phyloP scores from a whole-genome alignment of 2,797 vertebrate genomes.

The Austrolebias charrua region DNA sequence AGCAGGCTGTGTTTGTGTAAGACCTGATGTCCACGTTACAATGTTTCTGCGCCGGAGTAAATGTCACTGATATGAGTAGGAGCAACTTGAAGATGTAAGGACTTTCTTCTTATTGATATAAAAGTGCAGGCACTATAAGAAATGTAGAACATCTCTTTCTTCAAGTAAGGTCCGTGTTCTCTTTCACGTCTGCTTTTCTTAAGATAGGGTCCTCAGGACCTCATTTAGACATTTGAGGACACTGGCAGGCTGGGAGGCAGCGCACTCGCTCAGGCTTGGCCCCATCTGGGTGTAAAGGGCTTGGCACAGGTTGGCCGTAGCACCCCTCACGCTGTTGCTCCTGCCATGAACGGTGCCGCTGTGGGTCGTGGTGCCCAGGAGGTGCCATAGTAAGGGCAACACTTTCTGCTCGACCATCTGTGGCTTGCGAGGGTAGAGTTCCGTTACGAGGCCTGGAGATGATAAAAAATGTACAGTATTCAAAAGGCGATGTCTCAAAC shows the following conservation, averaged over 20 bases:
- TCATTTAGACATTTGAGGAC: slow-evolving; percentile 84
- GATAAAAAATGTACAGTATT: not conserved
- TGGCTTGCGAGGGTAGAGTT: slow-evolving; percentile 88
- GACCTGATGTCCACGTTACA: slow-evolving; percentile 67
- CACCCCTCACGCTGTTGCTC: slow-evolving; percentile 80
- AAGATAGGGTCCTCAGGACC: slow-evolving; percentile 74
- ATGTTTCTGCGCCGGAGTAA: slow-evolving; percentile 57
- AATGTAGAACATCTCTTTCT: slow-evolving; percentile 67
- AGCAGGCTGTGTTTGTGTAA: slow-evolving; percentile 64
- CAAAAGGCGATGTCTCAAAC: not conserved
- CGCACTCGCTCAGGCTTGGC: slow-evolving; percentile 73
- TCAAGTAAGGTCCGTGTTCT: slow-evolving; percentile 71
- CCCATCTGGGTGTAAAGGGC: slow-evolving; percentile 88
- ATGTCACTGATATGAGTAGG: slow-evolving; percentile 64
- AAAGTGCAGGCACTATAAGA: slow-evolving; percentile 82
- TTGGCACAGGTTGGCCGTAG: slow-evolving; percentile 82
- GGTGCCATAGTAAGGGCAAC: slow-evolving; percentile 89
- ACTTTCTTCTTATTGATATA: slow-evolving; percentile 56
- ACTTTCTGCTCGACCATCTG: slow-evolving; percentile 89
- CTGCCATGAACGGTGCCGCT: slow-evolving; percentile 82
- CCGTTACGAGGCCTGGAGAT: slow-evolving; percentile 82
- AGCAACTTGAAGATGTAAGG: slow-evolving; percentile 50
- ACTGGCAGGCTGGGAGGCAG: slow-evolving; percentile 81
- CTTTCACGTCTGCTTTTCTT: slow-evolving; percentile 45
- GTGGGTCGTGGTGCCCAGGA: slow-evolving; percentile 82